Evolutionary conservation across 2,888 invertebrate genomes (phyloP).

Genomic region (Schizaphis graminum): DNA sequence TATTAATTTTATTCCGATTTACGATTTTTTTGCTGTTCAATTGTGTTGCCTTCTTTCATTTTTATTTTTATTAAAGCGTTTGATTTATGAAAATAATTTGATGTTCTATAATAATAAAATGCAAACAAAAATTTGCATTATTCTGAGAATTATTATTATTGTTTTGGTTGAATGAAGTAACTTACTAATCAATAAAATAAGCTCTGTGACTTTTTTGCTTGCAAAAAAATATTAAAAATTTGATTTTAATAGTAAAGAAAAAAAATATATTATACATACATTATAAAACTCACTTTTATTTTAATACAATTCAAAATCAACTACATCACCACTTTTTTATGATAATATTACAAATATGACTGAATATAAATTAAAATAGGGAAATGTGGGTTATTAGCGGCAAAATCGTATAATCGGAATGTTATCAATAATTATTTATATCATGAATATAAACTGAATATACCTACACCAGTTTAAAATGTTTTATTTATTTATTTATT

Average conservation of each 20-base stretch:
- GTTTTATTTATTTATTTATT: conserved; percentile 11
- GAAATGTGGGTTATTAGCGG: too few relatives aligned
- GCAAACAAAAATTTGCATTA: conserved; percentile 18
- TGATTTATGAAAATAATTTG: conserved; percentile 28
- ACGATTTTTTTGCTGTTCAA: neutral
- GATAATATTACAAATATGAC: neutral
- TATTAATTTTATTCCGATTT: conserved; percentile 6
- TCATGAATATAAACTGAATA: conserved; percentile 18
- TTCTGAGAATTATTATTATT: neutral
- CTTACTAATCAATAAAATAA: neutral
- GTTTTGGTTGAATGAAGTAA: neutral
- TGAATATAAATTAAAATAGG: neutral
- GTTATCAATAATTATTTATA: conserved; percentile 8
- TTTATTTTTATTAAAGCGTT: neutral
- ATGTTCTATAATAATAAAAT: conserved; percentile 17
- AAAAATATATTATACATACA: too few relatives aligned
- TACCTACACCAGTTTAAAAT: conserved; percentile 19
- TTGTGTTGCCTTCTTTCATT: neutral
- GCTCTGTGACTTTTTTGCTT: neutral
- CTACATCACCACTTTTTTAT: neutral
- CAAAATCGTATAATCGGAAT: conserved; percentile 15
- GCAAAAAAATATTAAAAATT: neutral
- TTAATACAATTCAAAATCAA: neutral
- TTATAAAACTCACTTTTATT: neutral
- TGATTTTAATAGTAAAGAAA: neutral